phyloP scores from a whole-genome alignment of 2,888 invertebrate species.

The Cybosia mesomella region DNA sequence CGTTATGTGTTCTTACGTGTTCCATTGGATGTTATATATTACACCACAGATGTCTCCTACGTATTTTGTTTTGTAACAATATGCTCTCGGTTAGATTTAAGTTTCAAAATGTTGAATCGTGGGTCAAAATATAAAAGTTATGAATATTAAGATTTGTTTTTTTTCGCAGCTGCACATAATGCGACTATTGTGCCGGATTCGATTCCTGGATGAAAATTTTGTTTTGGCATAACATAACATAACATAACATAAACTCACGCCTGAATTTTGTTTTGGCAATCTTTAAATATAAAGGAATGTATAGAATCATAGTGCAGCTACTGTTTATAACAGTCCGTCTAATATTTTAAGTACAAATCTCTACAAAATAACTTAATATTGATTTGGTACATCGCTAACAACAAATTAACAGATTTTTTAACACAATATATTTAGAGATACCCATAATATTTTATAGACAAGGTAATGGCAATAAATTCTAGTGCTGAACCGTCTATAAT shows the following conservation, averaged over 20 bases:
- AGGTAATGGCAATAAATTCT: no score
- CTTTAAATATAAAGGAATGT: background rate
- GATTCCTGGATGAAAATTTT: background rate
- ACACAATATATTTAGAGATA: no score
- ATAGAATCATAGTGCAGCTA: no score
- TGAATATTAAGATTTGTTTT: background rate
- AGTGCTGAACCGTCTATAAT: no score
- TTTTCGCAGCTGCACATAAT: background rate
- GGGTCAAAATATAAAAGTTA: background rate
- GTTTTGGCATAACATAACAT: no score
- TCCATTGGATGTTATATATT: slow-evolving; percentile 3
- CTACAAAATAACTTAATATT: no score
- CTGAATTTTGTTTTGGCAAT: background rate
- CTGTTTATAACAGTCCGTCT: no score
- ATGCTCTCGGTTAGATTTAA: background rate
- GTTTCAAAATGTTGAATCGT: background rate
- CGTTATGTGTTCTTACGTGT: slow-evolving; percentile 3
- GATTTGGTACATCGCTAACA: no score
- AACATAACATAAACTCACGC: no score
- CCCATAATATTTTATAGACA: no score
- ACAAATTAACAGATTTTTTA: no score
- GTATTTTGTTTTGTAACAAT: background rate
- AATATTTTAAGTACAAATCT: no score
- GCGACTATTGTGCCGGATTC: background rate
- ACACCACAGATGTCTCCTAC: background rate